Conservation (phyloP, 1,140 invertebrate genomes). For the Leptonema lineaticorne region DNA sequence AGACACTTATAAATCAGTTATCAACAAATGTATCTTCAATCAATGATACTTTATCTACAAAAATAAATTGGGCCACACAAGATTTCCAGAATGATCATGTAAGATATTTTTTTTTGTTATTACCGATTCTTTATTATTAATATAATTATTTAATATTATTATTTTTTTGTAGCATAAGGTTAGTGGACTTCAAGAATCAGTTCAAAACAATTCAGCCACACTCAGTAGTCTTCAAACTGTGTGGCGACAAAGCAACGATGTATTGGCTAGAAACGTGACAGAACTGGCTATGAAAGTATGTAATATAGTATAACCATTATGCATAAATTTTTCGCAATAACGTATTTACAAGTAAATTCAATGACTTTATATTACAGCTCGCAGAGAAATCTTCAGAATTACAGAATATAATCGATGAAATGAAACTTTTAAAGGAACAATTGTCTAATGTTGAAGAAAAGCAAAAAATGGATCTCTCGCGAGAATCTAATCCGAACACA, state of each 20-base stretch:
- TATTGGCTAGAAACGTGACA: slow-evolving; percentile 29
- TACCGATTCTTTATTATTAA: not conserved
- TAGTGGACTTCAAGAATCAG: slow-evolving; percentile 34
- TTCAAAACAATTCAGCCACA: slow-evolving; percentile 38
- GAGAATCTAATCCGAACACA: not conserved
- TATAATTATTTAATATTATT: not conserved
- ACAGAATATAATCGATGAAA: slow-evolving; percentile 28
- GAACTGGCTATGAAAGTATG: slow-evolving; percentile 33
- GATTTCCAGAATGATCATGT: slow-evolving; percentile 55
- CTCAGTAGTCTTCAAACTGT: slow-evolving; percentile 40
- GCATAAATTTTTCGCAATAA: not conserved
- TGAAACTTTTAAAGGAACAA: slow-evolving; percentile 30
- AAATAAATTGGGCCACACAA: slow-evolving; percentile 51
- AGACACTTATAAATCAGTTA: slow-evolving; percentile 46
- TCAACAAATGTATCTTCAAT: slow-evolving; percentile 49
- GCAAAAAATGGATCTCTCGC: not conserved
- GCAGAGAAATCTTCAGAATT: slow-evolving; percentile 36
- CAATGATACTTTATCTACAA: slow-evolving; percentile 52
- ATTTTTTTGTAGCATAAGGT: slow-evolving; percentile 35
- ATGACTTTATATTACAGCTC: slow-evolving; percentile 24
- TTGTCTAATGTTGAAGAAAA: slow-evolving; percentile 11
- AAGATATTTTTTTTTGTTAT: slow-evolving; percentile 27
- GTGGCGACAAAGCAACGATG: slow-evolving; percentile 36
- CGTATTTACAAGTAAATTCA: not conserved
- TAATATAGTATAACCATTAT: not conserved